A percentile compares a stretch with the other conserved stretches of the same genome.
phyloP scores from a whole-genome alignment of 2,797 vertebrate species.

The Liparis tanakae region DNA sequence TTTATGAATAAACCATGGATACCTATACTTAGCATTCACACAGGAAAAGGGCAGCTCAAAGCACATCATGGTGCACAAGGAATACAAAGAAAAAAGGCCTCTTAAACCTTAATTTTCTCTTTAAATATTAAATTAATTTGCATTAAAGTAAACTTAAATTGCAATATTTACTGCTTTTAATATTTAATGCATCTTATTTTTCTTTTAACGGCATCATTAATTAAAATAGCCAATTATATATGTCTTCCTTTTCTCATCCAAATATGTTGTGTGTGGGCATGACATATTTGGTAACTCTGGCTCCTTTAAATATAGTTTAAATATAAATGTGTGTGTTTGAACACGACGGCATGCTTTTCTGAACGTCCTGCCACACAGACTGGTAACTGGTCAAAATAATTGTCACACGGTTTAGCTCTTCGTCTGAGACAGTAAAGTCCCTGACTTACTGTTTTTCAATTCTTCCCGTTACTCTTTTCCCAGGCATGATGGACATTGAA shows the following conservation, averaged over 20 bases:
- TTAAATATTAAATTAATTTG: constrained; percentile 4
- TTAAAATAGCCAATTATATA: not conserved
- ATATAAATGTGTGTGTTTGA: constrained; percentile 32
- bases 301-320: constrained; percentile 7
- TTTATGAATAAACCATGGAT: constrained; percentile 72
- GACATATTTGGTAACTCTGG: constrained; percentile 34
- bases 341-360: constrained; percentile 12
- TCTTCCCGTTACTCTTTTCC: constrained; percentile 12
- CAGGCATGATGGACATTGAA: constrained; percentile 42
- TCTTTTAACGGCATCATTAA: not conserved
- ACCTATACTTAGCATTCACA: constrained; percentile 52
- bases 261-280: constrained; percentile 12
- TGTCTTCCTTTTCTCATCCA: not conserved
- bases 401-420: constrained; percentile 10
- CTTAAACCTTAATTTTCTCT: not conserved
- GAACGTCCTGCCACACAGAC: constrained; percentile 7
- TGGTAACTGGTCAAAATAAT: constrained; percentile 15
- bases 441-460: constrained; percentile 9
- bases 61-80: constrained; percentile 26
- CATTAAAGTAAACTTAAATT: not conserved
- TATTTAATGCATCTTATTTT: constrained; percentile 25
- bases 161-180: constrained; percentile 17
- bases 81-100: constrained; percentile 14
- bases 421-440: constrained; percentile 18
- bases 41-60: constrained; percentile 51